phyloP scores from a whole-genome alignment of 2,888 invertebrate species.

The Yponomeuta plumbellus region DNA sequence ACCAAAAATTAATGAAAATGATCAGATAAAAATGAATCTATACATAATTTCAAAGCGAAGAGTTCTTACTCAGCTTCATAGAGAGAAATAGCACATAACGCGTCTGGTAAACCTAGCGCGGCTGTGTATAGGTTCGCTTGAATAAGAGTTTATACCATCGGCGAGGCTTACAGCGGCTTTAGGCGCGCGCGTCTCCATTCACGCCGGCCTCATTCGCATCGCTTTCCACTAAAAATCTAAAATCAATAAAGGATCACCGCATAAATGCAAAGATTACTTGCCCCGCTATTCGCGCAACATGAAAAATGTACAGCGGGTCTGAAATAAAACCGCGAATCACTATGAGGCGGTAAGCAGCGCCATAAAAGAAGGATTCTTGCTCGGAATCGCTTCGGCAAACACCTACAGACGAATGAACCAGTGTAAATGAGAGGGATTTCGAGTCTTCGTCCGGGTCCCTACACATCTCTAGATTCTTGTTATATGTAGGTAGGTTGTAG shows the following conservation, averaged over 20 bases:
- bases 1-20: no score
- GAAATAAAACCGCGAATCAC: constrained; percentile 76
- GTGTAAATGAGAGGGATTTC: constrained; percentile 75
- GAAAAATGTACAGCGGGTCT: constrained; percentile 72
- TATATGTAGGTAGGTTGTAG: not conserved
- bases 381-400: constrained; percentile 74
- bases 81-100: constrained; percentile 13
- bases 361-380: constrained; percentile 71
- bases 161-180: constrained; percentile 68
- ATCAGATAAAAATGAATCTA: no score
- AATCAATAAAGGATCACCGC: constrained; percentile 75
- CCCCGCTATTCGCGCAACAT: constrained; percentile 63
- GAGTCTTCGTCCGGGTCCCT: constrained; percentile 34
- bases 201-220: constrained; percentile 70
- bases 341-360: constrained; percentile 71
- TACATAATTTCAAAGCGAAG: no score
- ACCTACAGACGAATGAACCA: constrained; percentile 71
- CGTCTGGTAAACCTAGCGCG: constrained; percentile 46
- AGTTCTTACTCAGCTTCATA: no score
- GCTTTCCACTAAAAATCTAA: constrained; percentile 75
- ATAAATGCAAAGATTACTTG: constrained; percentile 76
- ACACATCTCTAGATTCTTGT: constrained; percentile 3
- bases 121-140: constrained; percentile 55
- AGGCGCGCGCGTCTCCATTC: constrained; percentile 69
- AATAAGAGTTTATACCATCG: constrained; percentile 72